phyloP scores from a whole-genome alignment of 2,797 vertebrate species.

The Cyprinella venusta region DNA sequence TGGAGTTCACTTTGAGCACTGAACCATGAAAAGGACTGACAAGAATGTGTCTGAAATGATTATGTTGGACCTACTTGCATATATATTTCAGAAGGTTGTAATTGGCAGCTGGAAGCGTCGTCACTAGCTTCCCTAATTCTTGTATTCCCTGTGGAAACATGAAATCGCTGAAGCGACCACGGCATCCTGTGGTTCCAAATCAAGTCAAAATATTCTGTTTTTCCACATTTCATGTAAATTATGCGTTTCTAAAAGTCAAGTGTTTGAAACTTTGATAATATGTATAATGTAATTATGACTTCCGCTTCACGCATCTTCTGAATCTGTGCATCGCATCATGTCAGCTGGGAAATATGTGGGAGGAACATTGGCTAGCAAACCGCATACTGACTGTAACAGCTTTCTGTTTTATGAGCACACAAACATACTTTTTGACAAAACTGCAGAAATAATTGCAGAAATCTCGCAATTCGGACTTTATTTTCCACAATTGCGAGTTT shows the following conservation, averaged over 20 bases:
- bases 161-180: neutral
- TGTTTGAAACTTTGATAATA: neutral
- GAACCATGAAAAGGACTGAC: neutral
- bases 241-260: neutral
- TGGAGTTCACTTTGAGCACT: neutral
- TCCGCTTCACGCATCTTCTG: neutral
- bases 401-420: conserved; percentile 10
- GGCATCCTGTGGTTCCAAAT: neutral
- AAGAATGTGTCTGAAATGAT: conserved; percentile 14
- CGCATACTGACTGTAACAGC: neutral
- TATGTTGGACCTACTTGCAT: conserved; percentile 87
- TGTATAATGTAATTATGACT: neutral
- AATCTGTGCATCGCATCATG: conserved; percentile 18
- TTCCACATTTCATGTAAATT: neutral
- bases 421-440: neutral
- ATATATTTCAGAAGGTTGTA: conserved; percentile 96
- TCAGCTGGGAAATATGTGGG: conserved; percentile 40
- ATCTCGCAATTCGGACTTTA: too few species aligned
- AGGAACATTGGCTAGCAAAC: conserved; percentile 21
- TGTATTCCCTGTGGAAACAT: conserved; percentile 82
- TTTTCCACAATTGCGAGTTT: too few species aligned
- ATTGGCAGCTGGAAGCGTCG: conserved; percentile 90
- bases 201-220: neutral
- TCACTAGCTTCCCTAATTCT: conserved; percentile 90
- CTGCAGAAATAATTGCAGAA: neutral